These are phyloP conservation scores for Megalopta genalis DNA, from an alignment of 1,140 invertebrate species.

Conservation along the genomic window DNA sequence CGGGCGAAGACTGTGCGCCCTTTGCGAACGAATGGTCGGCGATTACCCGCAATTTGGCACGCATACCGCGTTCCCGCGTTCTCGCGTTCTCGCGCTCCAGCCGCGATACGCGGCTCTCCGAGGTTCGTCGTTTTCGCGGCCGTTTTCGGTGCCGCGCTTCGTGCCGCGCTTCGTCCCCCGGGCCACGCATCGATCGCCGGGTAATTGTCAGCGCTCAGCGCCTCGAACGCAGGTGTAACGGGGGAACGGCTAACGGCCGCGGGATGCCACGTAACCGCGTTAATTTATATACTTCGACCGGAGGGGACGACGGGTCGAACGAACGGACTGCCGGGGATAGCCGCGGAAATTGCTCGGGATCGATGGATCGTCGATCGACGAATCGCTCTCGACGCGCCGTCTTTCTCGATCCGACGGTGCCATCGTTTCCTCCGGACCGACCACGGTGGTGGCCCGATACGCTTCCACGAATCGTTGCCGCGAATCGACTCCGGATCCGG, in stretches of 20 bases:
- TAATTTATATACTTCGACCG: constrained; percentile 71
- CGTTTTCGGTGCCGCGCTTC: constrained; percentile 66
- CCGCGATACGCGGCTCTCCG: constrained; percentile 61
- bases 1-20: constrained; percentile 61
- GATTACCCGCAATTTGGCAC: constrained; percentile 78
- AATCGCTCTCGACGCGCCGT: background rate
- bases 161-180: too few species aligned
- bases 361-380: background rate
- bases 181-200: constrained; percentile 77
- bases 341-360: constrained; percentile 29
- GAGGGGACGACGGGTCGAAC: constrained; percentile 37
- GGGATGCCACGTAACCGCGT: constrained; percentile 72
- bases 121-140: constrained; percentile 65
- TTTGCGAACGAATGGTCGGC: constrained; percentile 77
- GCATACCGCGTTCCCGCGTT: constrained; percentile 33
- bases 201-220: constrained; percentile 79
- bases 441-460: too few species aligned
- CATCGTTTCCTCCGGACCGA: too few species aligned
- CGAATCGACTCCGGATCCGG: background rate
- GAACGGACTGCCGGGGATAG: constrained; percentile 35
- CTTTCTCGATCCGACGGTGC: too few species aligned
- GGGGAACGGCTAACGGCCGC: constrained; percentile 61
- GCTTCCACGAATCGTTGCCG: background rate
- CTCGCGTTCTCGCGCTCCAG: constrained; percentile 26
- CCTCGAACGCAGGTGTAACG: constrained; percentile 73